These are phyloP conservation scores for Pocota personata DNA, from an alignment of 2,888 invertebrate species.

Conservation along the genomic window DNA sequence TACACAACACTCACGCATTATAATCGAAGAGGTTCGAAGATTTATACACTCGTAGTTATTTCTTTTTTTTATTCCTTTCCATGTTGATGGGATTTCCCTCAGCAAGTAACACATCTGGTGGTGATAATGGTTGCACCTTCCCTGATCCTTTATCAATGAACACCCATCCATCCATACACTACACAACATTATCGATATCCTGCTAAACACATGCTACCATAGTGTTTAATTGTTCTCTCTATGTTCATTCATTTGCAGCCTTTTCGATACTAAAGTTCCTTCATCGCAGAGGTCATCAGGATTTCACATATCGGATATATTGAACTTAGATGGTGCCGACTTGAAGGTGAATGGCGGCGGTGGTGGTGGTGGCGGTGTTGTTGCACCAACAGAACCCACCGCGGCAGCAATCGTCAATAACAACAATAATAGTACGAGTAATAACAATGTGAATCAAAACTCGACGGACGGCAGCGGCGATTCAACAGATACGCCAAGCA, in stretches of 20 bases:
- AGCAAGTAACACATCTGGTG: constrained; percentile 54
- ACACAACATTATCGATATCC: constrained; percentile 51
- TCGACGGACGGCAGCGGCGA: constrained; percentile 68
- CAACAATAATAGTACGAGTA: constrained; percentile 64
- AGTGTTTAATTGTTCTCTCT: constrained; percentile 42
- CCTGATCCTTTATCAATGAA: constrained; percentile 76
- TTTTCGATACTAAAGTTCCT: constrained; percentile 86
- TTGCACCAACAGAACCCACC: constrained; percentile 25
- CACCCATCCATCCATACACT: neutral
- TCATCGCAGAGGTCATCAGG: constrained; percentile 89
- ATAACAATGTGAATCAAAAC: constrained; percentile 68
- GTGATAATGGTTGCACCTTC: constrained; percentile 46
- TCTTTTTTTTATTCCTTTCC: constrained; percentile 29
- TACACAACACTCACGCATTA: constrained; percentile 33
- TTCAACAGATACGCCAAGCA: constrained; percentile 74
- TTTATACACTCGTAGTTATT: neutral
- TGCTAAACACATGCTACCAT: constrained; percentile 32
- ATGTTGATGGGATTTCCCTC: constrained; percentile 57
- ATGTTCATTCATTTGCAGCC: constrained; percentile 84
- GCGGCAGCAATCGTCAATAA: constrained; percentile 63
- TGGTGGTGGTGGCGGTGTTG: constrained; percentile 47
- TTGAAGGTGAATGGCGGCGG: constrained; percentile 79
- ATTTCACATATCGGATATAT: constrained; percentile 96
- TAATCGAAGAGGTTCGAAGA: constrained; percentile 19
- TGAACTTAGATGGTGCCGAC: constrained; percentile 91